Base-by-base conservation (phyloP, 1,140 invertebrate genomes). In the Acromyrmex heyeri region DNA sequence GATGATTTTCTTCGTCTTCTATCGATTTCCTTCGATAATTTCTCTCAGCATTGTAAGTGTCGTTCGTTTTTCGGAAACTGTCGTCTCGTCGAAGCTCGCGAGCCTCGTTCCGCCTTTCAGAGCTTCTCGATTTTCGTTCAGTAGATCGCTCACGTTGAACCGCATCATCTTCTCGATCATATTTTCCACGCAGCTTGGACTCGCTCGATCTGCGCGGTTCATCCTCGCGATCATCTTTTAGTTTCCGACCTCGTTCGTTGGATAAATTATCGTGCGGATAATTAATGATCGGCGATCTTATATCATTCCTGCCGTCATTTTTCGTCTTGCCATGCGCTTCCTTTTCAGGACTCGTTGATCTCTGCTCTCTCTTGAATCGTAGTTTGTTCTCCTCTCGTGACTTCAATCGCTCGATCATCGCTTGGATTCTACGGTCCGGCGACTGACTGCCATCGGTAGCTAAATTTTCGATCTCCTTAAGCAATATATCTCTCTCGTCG, bases 381-480 rank as follows among this genome's bases (percentile, higher is more conserved):
- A 78, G n/a, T 24, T 89, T 89, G 14, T 57, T 88, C 24, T 91
- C 88, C 21, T 91, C 90, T 5, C 90, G 86, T 6, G 69, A 34
- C 48, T 90, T 87, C 44, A 91, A 72, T 12, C 90, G 62, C 57
- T 91, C 90, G 59, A 91, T 91, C 90, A 91, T 91, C 82, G 90
- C 86, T 14, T 76, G 73, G 86, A 91, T 91, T 53, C 90, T 86
- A 18, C 87, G 85, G 85, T 91, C 90, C 0, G 89, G 88, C 61
- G 89, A 90, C 8, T 83, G 79, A 38, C 67, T 86, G 16, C 86
- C 89, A 10, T 90, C 89, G 3, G 61, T 79, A 1, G 78, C 44
- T 75, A 90, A 61, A 12, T 57, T 87, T 44, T 90, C 89, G 2
- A 90, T 90, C 24, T 90, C 89, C 1, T 61, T 87, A 50, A 87